Conservation (phyloP, 2,888 invertebrate species). For the Folsomia manolachei region DNA sequence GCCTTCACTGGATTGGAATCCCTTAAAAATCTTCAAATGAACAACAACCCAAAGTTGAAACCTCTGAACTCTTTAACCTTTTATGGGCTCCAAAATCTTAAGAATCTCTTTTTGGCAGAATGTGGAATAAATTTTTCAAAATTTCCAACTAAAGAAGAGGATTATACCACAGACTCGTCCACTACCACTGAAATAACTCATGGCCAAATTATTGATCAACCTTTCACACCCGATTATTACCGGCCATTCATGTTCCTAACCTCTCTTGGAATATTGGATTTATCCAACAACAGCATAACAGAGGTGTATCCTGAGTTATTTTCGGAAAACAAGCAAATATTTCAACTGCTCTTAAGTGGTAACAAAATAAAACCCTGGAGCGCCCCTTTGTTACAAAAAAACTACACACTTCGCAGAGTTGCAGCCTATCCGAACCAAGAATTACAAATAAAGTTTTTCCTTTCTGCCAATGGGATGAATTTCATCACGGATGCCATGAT, state of each 20-base stretch:
- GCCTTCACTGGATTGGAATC: slow-evolving; percentile 28
- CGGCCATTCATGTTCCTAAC: slow-evolving; percentile 38
- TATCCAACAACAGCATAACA: slow-evolving; percentile 59
- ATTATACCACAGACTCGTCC: not conserved
- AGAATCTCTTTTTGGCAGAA: slow-evolving; percentile 17
- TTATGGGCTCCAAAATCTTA: slow-evolving; percentile 32
- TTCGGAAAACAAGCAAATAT: slow-evolving; percentile 54
- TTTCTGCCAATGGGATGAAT: slow-evolving; percentile 60
- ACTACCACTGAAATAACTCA: no score
- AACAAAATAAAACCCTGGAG: slow-evolving; percentile 63
- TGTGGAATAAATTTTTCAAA: slow-evolving; percentile 20
- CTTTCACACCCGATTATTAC: not conserved
- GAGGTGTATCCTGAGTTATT: slow-evolving; percentile 53
- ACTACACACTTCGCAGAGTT: slow-evolving; percentile 48
- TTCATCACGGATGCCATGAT: slow-evolving; percentile 61
- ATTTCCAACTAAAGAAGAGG: not conserved
- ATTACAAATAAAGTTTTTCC: not conserved
- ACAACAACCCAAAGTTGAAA: slow-evolving; percentile 18
- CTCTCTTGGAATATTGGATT: slow-evolving; percentile 56
- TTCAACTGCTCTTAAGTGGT: slow-evolving; percentile 58
- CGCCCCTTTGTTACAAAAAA: slow-evolving; percentile 53
- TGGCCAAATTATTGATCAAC: not conserved
- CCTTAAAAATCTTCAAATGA: slow-evolving; percentile 22
- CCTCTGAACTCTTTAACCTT: slow-evolving; percentile 28
- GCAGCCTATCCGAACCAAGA: not conserved